phyloP scores from a whole-genome alignment of 1,140 invertebrate genomes.

The Argopecten irradians region DNA sequence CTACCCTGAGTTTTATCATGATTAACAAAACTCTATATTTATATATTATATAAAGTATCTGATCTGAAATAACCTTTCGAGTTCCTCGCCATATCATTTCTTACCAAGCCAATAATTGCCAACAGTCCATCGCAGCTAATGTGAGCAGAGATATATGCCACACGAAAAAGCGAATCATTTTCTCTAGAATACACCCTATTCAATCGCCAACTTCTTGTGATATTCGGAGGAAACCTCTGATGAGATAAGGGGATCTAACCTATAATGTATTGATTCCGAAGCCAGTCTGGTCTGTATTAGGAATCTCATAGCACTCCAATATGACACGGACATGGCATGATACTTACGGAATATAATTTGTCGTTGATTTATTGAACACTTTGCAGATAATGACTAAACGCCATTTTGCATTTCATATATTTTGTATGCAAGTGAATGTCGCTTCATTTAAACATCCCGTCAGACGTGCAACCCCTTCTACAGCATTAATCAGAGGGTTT shows the following conservation, averaged over 20 bases:
- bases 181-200: background rate
- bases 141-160: background rate
- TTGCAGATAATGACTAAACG: background rate
- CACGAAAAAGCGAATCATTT: background rate
- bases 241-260: background rate
- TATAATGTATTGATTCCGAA: background rate
- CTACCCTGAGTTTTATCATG: too few species aligned
- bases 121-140: background rate
- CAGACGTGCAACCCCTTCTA: background rate
- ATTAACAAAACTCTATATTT: too few species aligned
- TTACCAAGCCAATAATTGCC: background rate
- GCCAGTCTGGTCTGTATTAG: background rate
- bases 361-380: background rate
- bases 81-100: background rate
- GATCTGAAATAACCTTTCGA: too few species aligned
- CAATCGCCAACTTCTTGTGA: background rate
- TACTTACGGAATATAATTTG: too few species aligned
- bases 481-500: background rate
- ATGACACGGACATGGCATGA: background rate
- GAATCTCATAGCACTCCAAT: background rate
- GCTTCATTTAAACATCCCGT: background rate
- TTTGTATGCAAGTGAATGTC: background rate
- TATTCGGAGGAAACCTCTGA: background rate
- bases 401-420: background rate
- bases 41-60: too few species aligned